Percentiles rank a stretch among this genome's conserved stretches.
Conservation (phyloP, 2,113 vertebrate genomes). For the mouse (Mus musculus) region DNA sequence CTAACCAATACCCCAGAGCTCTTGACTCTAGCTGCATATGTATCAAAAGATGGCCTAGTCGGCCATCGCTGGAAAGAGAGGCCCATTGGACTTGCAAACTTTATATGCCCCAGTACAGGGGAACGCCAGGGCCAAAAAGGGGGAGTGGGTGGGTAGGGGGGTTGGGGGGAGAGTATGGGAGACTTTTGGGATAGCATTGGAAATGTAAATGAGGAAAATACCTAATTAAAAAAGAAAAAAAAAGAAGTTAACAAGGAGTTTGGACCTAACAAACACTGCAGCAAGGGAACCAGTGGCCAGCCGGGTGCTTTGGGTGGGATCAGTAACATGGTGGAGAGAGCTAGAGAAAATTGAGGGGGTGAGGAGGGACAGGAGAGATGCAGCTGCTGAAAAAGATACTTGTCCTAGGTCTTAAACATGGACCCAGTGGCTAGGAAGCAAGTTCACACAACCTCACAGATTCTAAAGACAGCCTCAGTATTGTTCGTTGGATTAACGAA, state of each 20-base stretch:
- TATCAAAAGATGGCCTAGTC: too few species aligned
- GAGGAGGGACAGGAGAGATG: background rate
- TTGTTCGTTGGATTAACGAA: background rate
- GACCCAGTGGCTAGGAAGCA: background rate
- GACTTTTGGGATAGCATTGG: too few species aligned
- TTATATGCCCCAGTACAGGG: too few species aligned
- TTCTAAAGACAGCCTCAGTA: background rate
- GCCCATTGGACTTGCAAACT: too few species aligned
- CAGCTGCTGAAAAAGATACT: accelerated
- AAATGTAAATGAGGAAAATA: too few species aligned
- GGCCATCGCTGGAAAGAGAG: too few species aligned
- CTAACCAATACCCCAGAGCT: too few species aligned
- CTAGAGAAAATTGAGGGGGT: background rate
- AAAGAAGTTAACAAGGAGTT: background rate
- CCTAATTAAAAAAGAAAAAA: too few species aligned
- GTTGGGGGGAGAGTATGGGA: too few species aligned
- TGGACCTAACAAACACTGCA: background rate
- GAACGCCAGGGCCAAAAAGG: too few species aligned
- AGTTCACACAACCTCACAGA: background rate
- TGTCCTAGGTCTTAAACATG: background rate
- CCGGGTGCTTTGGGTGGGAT: background rate
- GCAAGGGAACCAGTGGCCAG: background rate
- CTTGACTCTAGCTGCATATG: too few species aligned
- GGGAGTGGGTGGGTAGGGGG: too few species aligned
- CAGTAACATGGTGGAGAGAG: background rate